Conservation (phyloP, 2,113 vertebrate species). For the Microtus montanus region DNA sequence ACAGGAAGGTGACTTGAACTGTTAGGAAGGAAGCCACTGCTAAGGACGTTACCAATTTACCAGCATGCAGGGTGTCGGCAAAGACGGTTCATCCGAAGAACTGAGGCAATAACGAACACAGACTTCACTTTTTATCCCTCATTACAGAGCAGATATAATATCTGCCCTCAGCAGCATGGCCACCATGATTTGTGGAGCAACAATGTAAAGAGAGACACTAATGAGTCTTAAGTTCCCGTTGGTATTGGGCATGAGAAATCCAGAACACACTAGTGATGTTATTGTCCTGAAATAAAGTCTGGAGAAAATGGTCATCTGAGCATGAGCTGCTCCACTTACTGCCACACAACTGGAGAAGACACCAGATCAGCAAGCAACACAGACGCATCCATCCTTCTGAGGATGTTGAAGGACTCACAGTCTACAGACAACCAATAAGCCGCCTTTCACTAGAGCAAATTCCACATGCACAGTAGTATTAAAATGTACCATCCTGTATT, state of each 20-base stretch:
- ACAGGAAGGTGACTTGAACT: background rate
- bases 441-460: background rate
- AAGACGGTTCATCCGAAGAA: background rate
- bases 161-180: background rate
- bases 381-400: background rate
- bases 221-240: background rate
- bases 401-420: background rate
- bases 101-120: background rate
- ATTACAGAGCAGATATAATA: rapidly evolving
- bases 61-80: conserved; percentile 29
- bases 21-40: background rate
- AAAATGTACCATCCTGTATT: background rate
- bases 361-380: background rate
- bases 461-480: background rate
- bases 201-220: background rate
- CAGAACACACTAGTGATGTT: background rate
- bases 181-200: background rate
- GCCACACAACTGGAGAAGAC: background rate
- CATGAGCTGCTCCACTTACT: background rate
- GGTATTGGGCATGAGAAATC: conserved; percentile 20
- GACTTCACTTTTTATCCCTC: background rate
- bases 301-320: background rate
- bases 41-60: conserved; percentile 29
- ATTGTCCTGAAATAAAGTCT: background rate
- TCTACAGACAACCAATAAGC: background rate